phyloP scores from a whole-genome alignment of 1,140 invertebrate genomes.

The Brachionus paranguensis region DNA sequence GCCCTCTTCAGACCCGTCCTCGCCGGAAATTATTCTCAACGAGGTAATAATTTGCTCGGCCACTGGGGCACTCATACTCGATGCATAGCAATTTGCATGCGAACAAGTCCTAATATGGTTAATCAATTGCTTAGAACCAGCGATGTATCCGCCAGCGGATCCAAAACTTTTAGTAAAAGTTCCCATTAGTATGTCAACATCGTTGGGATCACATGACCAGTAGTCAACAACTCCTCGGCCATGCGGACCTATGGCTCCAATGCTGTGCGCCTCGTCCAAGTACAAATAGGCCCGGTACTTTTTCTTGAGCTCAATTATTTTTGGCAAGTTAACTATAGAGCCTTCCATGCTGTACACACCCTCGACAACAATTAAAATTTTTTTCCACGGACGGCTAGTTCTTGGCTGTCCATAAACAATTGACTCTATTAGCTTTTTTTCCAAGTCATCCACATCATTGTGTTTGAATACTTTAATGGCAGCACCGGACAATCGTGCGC shows the following conservation, averaged over 20 bases:
- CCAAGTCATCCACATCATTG: conserved; percentile 70
- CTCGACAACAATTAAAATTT: conserved; percentile 88
- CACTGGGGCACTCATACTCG: conserved; percentile 80
- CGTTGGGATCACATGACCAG: conserved; percentile 71
- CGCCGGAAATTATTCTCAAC: conserved; percentile 80
- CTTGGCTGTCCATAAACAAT: conserved; percentile 74
- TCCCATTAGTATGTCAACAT: conserved; percentile 95
- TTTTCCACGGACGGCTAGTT: conserved; percentile 74
- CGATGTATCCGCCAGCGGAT: conserved; percentile 93
- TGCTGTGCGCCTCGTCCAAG: conserved; percentile 90
- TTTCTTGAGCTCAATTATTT: conserved; percentile 82
- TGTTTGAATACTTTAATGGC: conserved; percentile 82
- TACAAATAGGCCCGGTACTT: conserved; percentile 86
- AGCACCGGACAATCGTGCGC: conserved; percentile 77
- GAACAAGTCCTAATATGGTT: conserved; percentile 71
- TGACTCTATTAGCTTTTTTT: conserved; percentile 69
- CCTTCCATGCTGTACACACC: conserved; percentile 99
- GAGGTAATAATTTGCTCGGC: conserved; percentile 81
- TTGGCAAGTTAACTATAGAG: conserved; percentile 79
- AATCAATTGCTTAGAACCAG: conserved; percentile 77
- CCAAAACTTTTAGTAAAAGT: conserved; percentile 93
- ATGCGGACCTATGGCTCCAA: conserved; percentile 79
- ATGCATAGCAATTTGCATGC: conserved; percentile 78
- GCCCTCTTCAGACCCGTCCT: conserved; percentile 71
- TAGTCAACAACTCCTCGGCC: conserved; percentile 86